Evolutionary conservation across 2,888 invertebrate genomes (phyloP), one percentile per base, ranked within the genome.

Genomic region (Drosophila infuscata): DNA sequence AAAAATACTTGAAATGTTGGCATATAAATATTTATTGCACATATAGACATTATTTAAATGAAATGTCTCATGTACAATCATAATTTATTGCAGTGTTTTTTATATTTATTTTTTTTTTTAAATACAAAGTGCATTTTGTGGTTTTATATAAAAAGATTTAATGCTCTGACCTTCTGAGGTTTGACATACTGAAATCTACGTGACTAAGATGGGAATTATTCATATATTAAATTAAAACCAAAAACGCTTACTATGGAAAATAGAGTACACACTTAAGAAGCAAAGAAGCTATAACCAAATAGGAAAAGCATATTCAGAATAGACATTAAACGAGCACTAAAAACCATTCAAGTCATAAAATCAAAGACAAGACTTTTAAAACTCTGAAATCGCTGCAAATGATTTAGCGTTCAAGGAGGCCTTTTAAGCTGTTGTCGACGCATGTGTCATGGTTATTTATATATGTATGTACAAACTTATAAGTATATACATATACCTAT

Each of bases 391-490:
- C 49, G 56, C 17, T 41, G 52, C 51, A 66, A 60, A 63, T 63
- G 33, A 68, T 62, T 69, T 46, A 67, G 57, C 61, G 52, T 61
- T 58, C 32, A 53, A 72, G 57, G 38, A 36, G 53, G 60, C 38
- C 41, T 52, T 68, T 75, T 29, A 60, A 69, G 59, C 38, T 59
- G 52, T 48, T 41, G 46, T 54, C 43, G 30, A 29, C 49, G 48
- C 38, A 60, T 69, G 70, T 79, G 64, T 65, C 79, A 74, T 63
- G 54, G 59, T 43, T 69, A 54, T 64, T 43, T 73, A 59, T 61
- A 56, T 43, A 25, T 25, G 20, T 25, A 2, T 25, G 15, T 8
- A 29, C 29, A 41, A 41, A 41, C 41, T n/a, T 2, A 9, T 0
- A 41, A n/a, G 25, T 32, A 32, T 43, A 38, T n/a, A 32, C 54